Evolutionary conservation across 2,888 invertebrate species (phyloP), one percentile per base, ranked within the genome.

Genomic region (Lymantria monacha): DNA sequence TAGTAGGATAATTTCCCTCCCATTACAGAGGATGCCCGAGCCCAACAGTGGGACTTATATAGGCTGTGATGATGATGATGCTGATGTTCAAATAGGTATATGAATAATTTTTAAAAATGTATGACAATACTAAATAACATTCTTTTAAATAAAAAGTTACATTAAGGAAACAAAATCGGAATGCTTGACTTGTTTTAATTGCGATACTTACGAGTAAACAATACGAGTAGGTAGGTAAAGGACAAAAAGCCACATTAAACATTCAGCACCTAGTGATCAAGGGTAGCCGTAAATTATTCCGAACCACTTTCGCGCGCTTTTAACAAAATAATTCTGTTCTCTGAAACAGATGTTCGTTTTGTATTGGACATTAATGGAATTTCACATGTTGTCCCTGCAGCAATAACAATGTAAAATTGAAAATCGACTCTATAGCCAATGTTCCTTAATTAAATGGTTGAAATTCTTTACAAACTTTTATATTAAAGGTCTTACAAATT

Each of bases 241-340:
- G 57, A 57, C 54, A 57, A 49, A 60, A 65, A 64, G 53, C 48
- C 43, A 44, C 45, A 44, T 54, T 49, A 58, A 55, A 54, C 49
- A 56, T 61, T 51, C 44, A 61, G 30, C 42, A 45, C 14, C 37
- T 50, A 52, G 54, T 52, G 48, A 50, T 51, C 43, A 58, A 49
- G 53, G 51, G 50, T 49, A 38, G 42, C 15, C 44, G 51, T 61
- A 46, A 61, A 59, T 62, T 52, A 65, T 65, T 52, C 48, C 43
- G 53, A 49, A 41, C 12, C 14, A 46, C 48, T 58, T 55, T 44
- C 48, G 51, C 50, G 47, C 48, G 51, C 22, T 49, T 52, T 45
- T 46, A 51, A 51, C 53, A 33, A 44, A 54, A 49, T 48, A 49
- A 51, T 61, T 48, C 7, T 45, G 43, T 50, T 22, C 22, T 49